Evolutionary conservation across 2,888 invertebrate species (phyloP).

Genomic region (Nudaria mundana): DNA sequence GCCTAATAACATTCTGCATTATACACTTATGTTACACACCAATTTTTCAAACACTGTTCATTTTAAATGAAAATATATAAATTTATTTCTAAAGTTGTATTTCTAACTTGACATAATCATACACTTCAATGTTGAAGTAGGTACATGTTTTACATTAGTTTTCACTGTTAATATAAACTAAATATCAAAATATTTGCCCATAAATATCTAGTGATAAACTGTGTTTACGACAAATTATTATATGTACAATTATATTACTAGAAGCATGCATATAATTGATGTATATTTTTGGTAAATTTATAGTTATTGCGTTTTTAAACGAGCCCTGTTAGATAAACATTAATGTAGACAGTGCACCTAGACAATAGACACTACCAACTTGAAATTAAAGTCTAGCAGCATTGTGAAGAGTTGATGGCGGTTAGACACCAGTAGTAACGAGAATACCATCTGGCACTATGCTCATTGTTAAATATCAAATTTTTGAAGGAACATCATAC

Average conservation of each 20-base stretch:
- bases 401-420: conserved; percentile 49
- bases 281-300: too few species aligned
- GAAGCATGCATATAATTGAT: too few species aligned
- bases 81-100: conserved; percentile 21
- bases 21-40: too few species aligned
- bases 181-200: conserved; percentile 15
- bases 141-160: conserved; percentile 15
- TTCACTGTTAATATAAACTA: conserved; percentile 10
- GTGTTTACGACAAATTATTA: conserved; percentile 3
- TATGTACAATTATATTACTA: conserved; percentile 1
- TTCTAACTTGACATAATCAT: conserved; percentile 16
- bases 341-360: conserved; percentile 28
- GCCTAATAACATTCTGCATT: too few species aligned
- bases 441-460: conserved; percentile 52
- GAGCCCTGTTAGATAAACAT: conserved; percentile 9
- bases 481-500: conserved; percentile 19
- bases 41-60: conserved; percentile 29
- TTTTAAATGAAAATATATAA: conserved; percentile 31
- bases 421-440: conserved; percentile 45
- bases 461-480: conserved; percentile 23
- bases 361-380: conserved; percentile 20
- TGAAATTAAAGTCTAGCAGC: conserved; percentile 26
- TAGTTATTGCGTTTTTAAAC: neutral
- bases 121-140: conserved; percentile 38
- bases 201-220: conserved; percentile 35